These are phyloP conservation scores for Nemotelus pantherinus DNA, from an alignment of 2,888 invertebrate species.

Conservation along the genomic window DNA sequence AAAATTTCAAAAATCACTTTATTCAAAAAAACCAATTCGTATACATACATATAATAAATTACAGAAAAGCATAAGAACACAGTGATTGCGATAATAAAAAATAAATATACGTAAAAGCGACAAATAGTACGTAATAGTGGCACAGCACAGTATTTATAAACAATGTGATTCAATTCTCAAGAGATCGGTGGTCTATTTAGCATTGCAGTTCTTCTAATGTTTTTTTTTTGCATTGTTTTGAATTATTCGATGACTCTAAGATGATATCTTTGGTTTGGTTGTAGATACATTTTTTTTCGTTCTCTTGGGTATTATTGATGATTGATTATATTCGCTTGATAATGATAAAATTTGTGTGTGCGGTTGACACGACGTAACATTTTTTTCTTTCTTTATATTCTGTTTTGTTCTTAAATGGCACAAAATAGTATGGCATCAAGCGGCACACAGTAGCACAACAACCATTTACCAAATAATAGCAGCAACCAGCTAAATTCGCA, in stretches of 20 bases:
- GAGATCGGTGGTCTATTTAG: background rate
- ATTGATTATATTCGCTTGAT: constrained; percentile 25
- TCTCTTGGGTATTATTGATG: constrained; percentile 25
- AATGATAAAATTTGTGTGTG: constrained; percentile 10
- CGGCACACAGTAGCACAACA: constrained; percentile 1
- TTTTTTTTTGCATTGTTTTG: background rate
- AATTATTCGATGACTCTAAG: background rate
- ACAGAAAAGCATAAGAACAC: constrained; percentile 31
- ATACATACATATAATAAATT: constrained; percentile 19
- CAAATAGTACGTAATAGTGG: constrained; percentile 1
- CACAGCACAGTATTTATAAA: constrained; percentile 11
- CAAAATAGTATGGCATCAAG: background rate
- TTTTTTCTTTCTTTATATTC: too few relatives aligned
- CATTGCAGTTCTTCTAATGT: background rate
- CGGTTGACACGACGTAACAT: background rate
- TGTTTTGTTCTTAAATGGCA: too few relatives aligned
- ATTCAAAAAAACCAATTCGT: constrained; percentile 8
- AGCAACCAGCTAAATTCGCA: constrained; percentile 25
- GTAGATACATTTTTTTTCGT: constrained; percentile 23
- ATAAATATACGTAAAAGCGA: background rate
- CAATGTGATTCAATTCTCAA: background rate
- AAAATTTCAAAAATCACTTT: constrained; percentile 1
- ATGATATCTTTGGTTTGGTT: constrained; percentile 11
- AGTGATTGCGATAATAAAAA: constrained; percentile 10
- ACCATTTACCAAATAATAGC: constrained; percentile 10